Conservation (phyloP, 2,113 vertebrate species). For the Callospermophilus lateralis region DNA sequence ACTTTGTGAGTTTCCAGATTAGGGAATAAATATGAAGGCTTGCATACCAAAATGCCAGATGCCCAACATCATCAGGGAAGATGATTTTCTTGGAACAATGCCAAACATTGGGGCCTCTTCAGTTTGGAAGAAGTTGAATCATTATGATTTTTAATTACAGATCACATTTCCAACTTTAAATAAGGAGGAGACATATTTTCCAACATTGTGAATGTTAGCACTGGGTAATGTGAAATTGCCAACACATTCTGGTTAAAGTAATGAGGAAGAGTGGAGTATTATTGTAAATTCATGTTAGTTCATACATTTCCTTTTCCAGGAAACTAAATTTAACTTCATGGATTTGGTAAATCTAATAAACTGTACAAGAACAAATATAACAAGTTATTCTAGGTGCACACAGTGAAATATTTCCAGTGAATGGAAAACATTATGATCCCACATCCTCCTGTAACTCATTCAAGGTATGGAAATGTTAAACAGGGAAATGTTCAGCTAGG, state of each 20-base stretch:
- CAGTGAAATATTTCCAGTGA: conserved; percentile 4
- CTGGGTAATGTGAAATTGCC: conserved; percentile 22
- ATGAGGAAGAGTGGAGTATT: conserved; percentile 50
- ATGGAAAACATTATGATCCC: background rate
- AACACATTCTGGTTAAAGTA: conserved; percentile 20
- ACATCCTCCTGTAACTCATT: background rate
- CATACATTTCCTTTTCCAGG: conserved; percentile 31
- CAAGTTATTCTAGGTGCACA: conserved; percentile 33
- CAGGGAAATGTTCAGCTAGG: background rate
- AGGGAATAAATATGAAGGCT: background rate
- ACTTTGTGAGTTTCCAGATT: background rate
- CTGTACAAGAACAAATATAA: conserved; percentile 27
- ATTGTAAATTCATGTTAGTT: conserved; percentile 47
- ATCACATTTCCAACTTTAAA: conserved; percentile 35
- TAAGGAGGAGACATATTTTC: background rate
- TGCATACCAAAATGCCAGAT: conserved; percentile 48
- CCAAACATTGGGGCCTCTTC: background rate
- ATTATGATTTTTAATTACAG: conserved; percentile 3
- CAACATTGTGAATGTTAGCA: background rate
- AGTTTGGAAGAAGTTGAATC: conserved; percentile 37
- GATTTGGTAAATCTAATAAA: conserved; percentile 72
- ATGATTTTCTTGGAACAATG: background rate
- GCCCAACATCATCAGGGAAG: background rate
- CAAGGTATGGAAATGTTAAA: conserved; percentile 1
- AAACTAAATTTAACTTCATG: conserved; percentile 58